Conservation (phyloP, 2,113 vertebrate genomes). For the Otis tarda region DNA sequence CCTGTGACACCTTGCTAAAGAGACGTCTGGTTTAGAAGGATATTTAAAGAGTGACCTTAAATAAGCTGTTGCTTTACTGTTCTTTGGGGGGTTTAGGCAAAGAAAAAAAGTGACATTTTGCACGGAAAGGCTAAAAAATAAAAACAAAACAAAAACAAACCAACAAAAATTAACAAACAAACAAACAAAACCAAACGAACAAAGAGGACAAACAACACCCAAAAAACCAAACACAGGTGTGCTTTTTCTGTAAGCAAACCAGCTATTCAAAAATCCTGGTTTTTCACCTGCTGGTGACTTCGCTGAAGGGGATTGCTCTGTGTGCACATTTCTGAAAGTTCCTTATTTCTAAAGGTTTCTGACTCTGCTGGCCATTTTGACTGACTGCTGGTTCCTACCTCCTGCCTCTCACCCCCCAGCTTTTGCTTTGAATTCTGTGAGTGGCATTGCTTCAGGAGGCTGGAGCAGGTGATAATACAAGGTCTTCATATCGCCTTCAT, state of each 20-base stretch:
- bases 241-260: background rate
- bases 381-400: background rate
- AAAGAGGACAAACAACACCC: too few relatives aligned
- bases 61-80: background rate
- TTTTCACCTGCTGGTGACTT: background rate
- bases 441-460: background rate
- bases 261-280: background rate
- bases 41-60: background rate
- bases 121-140: background rate
- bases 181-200: background rate
- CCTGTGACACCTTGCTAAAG: background rate
- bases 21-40: background rate
- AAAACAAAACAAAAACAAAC: background rate
- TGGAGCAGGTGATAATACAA: background rate
- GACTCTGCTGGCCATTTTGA: background rate
- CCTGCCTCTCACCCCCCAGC: too few relatives aligned
- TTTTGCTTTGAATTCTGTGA: background rate
- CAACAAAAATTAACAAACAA: too few relatives aligned
- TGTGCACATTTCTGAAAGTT: background rate
- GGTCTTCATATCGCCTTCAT: fast-evolving
- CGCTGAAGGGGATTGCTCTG: background rate
- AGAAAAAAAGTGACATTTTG: background rate
- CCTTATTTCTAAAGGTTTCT: background rate
- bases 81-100: background rate
- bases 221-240: background rate